phyloP scores from a whole-genome alignment of 2,888 invertebrate genomes.

The Allolobophora icterica region DNA sequence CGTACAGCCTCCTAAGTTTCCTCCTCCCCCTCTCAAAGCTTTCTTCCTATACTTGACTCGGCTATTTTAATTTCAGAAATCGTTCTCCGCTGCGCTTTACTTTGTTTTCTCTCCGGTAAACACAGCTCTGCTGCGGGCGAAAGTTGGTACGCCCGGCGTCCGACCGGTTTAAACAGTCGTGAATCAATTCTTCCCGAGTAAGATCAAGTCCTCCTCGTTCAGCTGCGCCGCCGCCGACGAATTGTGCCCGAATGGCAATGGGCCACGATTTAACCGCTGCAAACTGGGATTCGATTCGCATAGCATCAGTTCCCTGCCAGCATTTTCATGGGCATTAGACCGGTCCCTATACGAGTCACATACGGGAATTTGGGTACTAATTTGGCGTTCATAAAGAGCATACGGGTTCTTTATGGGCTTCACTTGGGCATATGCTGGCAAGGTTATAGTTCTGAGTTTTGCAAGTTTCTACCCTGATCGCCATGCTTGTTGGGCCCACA shows the following conservation, averaged over 20 bases:
- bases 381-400: no score
- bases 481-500: no score
- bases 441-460: no score
- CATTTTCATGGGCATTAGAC: no score
- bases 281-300: not conserved
- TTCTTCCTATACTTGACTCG: slow-evolving; percentile 12
- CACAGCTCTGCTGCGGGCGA: not conserved
- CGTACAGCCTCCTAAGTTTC: not conserved
- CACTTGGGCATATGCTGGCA: no score
- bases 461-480: no score
- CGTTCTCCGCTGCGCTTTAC: not conserved
- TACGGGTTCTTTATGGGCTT: no score
- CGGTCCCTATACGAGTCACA: no score
- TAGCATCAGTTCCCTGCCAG: not conserved
- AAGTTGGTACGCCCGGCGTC: not conserved
- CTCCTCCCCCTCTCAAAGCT: slow-evolving; percentile 13
- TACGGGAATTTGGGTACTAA: no score
- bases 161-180: not conserved
- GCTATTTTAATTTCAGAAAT: slow-evolving; percentile 30
- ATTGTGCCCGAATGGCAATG: not conserved
- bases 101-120: not conserved
- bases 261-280: not conserved
- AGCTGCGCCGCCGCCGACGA: not conserved
- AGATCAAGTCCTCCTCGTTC: slow-evolving; percentile 14
- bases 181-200: not conserved